Conservation (phyloP, 2,888 invertebrate genomes). For the Ectemnius continuus region DNA sequence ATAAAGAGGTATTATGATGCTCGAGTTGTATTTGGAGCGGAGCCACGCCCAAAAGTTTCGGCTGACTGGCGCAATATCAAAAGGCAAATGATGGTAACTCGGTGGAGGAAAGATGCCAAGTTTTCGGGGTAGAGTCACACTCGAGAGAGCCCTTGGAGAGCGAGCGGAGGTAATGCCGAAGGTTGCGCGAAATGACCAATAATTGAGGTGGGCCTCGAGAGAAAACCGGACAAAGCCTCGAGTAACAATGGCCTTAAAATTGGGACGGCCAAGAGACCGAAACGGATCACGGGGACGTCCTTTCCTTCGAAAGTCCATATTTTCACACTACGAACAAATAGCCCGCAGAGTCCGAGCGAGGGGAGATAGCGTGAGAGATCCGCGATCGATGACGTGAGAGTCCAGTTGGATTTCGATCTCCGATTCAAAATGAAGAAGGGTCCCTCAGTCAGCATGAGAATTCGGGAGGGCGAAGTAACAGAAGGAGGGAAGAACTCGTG, state of each 20-base stretch:
- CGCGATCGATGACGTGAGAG: not conserved
- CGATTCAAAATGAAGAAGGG: too few relatives aligned
- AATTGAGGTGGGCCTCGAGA: not conserved
- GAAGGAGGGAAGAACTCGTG: not conserved
- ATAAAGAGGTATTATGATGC: too few relatives aligned
- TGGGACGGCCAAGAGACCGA: not conserved
- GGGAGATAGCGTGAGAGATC: conserved; percentile 3
- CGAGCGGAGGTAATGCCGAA: not conserved
- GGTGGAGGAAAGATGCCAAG: too few relatives aligned
- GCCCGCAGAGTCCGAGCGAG: not conserved
- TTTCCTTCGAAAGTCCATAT: not conserved
- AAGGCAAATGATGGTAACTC: too few relatives aligned
- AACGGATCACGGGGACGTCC: not conserved
- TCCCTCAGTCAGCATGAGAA: too few relatives aligned
- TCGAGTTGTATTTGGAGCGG: too few relatives aligned
- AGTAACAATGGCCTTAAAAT: not conserved
- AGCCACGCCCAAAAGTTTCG: too few relatives aligned
- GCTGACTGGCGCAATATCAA: too few relatives aligned
- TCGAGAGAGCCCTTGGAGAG: too few relatives aligned
- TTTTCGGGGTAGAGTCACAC: too few relatives aligned
- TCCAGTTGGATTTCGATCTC: not conserved
- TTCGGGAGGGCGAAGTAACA: not conserved
- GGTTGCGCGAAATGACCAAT: conserved; percentile 13
- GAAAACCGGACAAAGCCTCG: not conserved
- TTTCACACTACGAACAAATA: conserved; percentile 1